A percentile compares a stretch with the other conserved stretches of the same genome.
phyloP scores from a whole-genome alignment of 2,113 vertebrate genomes.

The Lepus timidus region DNA sequence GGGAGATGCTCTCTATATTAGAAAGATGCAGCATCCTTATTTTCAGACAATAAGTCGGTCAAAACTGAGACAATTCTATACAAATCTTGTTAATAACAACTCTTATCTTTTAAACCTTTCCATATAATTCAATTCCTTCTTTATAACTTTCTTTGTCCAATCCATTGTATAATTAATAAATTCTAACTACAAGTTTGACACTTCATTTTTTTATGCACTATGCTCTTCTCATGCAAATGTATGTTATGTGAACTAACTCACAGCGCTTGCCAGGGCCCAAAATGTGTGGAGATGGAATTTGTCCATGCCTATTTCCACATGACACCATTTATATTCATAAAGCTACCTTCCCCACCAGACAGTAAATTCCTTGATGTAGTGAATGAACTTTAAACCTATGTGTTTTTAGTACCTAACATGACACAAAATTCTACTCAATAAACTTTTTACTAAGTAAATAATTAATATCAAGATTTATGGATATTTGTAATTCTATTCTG shows the following conservation, averaged over 20 bases:
- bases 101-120: neutral
- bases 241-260: neutral
- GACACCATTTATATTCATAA: neutral
- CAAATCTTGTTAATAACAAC: neutral
- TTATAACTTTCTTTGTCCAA: neutral
- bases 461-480: neutral
- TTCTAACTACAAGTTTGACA: neutral
- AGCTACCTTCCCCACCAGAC: neutral
- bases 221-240: neutral
- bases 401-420: neutral
- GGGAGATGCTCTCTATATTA: neutral
- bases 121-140: neutral
- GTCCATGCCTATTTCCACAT: no score
- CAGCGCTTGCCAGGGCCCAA: neutral
- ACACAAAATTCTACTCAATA: neutral
- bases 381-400: neutral
- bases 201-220: neutral
- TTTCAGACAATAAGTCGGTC: neutral
- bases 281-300: neutral
- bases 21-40: neutral
- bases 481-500: neutral
- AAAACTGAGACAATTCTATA: neutral
- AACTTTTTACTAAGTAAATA: neutral
- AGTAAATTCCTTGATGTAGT: neutral
- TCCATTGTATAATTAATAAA: fast-evolving